phyloP scores from a whole-genome alignment of 2,888 invertebrate species.

The Amitus sp. region DNA sequence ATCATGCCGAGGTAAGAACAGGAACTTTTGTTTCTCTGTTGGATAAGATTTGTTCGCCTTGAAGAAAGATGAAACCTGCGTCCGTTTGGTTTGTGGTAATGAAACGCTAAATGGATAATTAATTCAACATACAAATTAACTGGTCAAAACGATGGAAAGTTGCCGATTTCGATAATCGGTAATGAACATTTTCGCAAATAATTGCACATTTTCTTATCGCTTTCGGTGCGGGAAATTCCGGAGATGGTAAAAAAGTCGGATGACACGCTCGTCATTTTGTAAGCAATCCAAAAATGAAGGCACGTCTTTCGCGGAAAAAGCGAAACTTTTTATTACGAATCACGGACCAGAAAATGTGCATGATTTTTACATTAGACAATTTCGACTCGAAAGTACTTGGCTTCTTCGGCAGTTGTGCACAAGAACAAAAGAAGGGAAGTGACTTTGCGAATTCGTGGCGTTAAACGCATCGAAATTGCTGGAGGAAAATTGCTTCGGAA shows the following conservation, averaged over 20 bases:
- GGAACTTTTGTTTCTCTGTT: constrained; percentile 13
- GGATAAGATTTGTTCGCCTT: background rate
- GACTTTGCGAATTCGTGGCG: background rate
- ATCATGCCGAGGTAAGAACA: constrained; percentile 8
- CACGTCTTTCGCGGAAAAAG: background rate
- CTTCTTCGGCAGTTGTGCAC: too few relatives aligned
- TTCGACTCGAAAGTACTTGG: background rate
- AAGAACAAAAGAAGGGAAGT: too few relatives aligned
- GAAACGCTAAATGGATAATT: background rate
- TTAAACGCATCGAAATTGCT: background rate
- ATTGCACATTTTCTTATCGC: background rate
- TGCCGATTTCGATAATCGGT: background rate
- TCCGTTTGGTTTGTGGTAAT: background rate
- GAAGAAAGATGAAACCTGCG: background rate
- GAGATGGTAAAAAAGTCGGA: background rate
- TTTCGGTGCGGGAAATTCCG: background rate
- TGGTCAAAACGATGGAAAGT: background rate
- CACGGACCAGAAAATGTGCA: background rate
- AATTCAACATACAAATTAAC: background rate
- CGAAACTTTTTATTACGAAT: background rate
- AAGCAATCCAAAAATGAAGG: background rate
- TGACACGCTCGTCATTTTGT: background rate
- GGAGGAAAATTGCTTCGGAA: background rate
- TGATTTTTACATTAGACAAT: background rate
- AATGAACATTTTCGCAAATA: background rate